These are phyloP conservation scores for Hyperoodon ampullatus DNA, from an alignment of 2,113 vertebrate species.

Conservation along the genomic window DNA sequence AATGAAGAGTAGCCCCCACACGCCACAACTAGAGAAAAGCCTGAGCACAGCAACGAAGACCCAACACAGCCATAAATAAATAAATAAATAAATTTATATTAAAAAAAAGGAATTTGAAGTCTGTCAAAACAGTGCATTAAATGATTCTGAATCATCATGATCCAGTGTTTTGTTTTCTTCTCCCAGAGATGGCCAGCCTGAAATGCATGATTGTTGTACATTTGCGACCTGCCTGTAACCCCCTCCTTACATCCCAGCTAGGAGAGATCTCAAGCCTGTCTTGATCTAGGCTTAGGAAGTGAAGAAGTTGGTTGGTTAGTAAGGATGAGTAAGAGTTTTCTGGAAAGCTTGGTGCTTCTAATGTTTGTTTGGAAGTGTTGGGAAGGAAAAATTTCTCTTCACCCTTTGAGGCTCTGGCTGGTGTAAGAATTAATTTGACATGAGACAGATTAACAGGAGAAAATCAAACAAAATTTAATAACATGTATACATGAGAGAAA, in stretches of 20 bases:
- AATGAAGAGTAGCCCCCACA: no score
- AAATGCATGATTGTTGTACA: conserved; percentile 49
- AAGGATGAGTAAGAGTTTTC: conserved; percentile 23
- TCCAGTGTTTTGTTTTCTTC: conserved; percentile 70
- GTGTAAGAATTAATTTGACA: no score
- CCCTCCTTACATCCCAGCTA: background rate
- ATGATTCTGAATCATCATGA: conserved; percentile 82
- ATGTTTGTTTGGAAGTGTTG: conserved; percentile 25
- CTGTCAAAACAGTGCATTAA: conserved; percentile 88
- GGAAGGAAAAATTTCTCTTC: no score
- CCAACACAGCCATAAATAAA: no score
- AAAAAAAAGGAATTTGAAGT: conserved; percentile 60
- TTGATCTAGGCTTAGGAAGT: background rate
- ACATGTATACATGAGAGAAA: no score
- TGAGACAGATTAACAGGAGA: no score
- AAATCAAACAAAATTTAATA: no score
- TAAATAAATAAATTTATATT: no score
- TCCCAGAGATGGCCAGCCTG: conserved; percentile 64
- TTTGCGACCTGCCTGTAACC: background rate
- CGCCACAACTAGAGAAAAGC: no score
- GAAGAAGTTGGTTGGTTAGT: conserved; percentile 30
- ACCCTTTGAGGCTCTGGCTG: no score
- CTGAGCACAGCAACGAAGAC: no score
- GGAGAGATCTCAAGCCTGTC: background rate
- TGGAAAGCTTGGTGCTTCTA: background rate